Conservation (phyloP, 2,797 vertebrate species). For the Staurois parvus region DNA sequence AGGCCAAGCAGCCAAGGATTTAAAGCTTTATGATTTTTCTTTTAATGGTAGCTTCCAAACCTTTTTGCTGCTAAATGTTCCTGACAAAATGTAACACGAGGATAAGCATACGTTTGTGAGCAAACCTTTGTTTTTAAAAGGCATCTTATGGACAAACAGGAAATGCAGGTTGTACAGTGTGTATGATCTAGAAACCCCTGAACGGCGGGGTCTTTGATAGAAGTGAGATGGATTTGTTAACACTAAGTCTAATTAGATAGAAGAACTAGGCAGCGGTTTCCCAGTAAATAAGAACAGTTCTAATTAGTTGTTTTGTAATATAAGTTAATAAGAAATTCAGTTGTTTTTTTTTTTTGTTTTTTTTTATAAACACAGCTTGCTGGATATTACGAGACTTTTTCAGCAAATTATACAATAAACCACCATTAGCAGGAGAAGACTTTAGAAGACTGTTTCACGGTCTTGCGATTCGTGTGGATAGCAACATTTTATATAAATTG, state of each 20-base stretch:
- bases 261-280: conserved; percentile 13
- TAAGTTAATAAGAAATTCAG: conserved; percentile 11
- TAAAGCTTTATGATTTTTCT: conserved; percentile 50
- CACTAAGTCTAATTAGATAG: conserved; percentile 38
- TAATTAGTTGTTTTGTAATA: conserved; percentile 4
- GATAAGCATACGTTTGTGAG: conserved; percentile 25
- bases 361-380: background rate
- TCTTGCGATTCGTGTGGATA: background rate
- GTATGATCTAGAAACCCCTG: conserved; percentile 26
- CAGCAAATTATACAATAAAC: background rate
- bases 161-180: conserved; percentile 27
- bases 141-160: conserved; percentile 20
- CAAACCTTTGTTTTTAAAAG: conserved; percentile 16
- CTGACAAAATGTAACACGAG: conserved; percentile 42
- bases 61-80: conserved; percentile 57
- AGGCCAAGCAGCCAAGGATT: conserved; percentile 50
- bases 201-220: background rate
- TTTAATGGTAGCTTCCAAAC: conserved; percentile 48
- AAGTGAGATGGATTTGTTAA: conserved; percentile 12
- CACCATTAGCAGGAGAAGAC: background rate
- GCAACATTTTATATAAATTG: background rate
- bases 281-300: background rate
- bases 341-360: conserved; percentile 6
- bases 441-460: conserved; percentile 2
- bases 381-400: background rate